Conservation (phyloP, 35 echinoderm and acorn worm species). For the Ophioderma brevispina region DNA sequence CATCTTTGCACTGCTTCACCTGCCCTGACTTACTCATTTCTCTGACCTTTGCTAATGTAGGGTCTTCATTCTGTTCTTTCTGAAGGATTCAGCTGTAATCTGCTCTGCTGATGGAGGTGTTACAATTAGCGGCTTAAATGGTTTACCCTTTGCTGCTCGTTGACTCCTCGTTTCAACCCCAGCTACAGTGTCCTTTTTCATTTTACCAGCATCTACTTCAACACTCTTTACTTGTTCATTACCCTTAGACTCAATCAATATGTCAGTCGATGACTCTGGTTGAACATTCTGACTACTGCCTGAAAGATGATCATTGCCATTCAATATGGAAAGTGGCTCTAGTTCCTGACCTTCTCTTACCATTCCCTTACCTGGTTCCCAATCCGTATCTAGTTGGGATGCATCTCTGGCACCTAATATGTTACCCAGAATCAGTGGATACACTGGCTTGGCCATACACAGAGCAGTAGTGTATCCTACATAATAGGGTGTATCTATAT, state of each 20-base stretch:
- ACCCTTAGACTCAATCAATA: too few species aligned
- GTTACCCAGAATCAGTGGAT: background rate
- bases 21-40: background rate
- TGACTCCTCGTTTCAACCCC: constrained; percentile 2
- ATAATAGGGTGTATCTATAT: constrained; percentile 45
- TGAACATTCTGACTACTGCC: too few species aligned
- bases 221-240: too few species aligned
- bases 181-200: background rate
- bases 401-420: background rate
- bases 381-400: background rate
- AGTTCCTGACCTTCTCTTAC: too few species aligned
- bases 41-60: background rate
- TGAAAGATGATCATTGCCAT: too few species aligned
- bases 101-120: too few species aligned
- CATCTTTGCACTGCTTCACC: background rate
- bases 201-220: too few species aligned
- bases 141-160: background rate
- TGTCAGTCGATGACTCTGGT: too few species aligned
- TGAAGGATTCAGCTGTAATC: background rate
- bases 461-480: background rate
- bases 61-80: background rate
- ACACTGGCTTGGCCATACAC: constrained; percentile 9
- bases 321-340: too few species aligned
- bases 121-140: background rate
- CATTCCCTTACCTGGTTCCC: too few species aligned